A percentile compares a stretch with the other conserved stretches of the same genome.
Evolutionary conservation across 1,140 invertebrate species (phyloP).

Genomic region (Sycophaga agraensis): DNA sequence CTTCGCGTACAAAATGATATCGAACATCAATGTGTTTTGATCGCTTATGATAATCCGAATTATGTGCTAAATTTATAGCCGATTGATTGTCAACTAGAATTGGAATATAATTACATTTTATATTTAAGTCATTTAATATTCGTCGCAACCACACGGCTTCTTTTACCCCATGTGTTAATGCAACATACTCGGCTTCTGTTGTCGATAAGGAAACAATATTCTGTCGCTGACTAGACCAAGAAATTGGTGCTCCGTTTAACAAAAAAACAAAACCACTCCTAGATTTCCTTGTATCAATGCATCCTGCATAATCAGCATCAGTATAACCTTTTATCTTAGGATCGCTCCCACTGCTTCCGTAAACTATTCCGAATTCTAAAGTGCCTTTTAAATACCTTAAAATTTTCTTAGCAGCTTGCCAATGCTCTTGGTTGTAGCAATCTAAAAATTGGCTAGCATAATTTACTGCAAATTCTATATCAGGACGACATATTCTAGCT

Average conservation of each 20-base stretch:
- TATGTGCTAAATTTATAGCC: constrained; percentile 42
- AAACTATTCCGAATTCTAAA: constrained; percentile 15
- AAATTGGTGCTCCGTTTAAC: constrained; percentile 7
- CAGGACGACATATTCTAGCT: constrained; percentile 35
- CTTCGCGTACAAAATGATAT: constrained; percentile 41
- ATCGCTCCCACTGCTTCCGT: constrained; percentile 1
- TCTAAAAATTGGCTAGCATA: constrained; percentile 4
- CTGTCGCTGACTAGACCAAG: constrained; percentile 22
- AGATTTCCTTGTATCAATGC: too few relatives aligned
- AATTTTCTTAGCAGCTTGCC: constrained; percentile 28
- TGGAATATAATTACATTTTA: neutral
- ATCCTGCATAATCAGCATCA: neutral
- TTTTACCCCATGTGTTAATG: constrained; percentile 35
- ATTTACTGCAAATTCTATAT: constrained; percentile 21
- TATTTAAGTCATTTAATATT: constrained; percentile 26
- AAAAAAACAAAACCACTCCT: neutral
- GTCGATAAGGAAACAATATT: constrained; percentile 7
- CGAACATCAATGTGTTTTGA: constrained; percentile 50
- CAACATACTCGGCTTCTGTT: constrained; percentile 32
- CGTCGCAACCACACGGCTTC: too few relatives aligned
- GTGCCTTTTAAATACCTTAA: too few relatives aligned
- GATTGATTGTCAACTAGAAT: constrained; percentile 36
- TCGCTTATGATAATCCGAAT: constrained; percentile 43
- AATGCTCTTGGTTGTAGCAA: constrained; percentile 11
- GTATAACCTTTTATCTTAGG: neutral